These are phyloP conservation scores for Papilio aristodemus DNA, from an alignment of 1,140 invertebrate species.

Conservation along the genomic window DNA sequence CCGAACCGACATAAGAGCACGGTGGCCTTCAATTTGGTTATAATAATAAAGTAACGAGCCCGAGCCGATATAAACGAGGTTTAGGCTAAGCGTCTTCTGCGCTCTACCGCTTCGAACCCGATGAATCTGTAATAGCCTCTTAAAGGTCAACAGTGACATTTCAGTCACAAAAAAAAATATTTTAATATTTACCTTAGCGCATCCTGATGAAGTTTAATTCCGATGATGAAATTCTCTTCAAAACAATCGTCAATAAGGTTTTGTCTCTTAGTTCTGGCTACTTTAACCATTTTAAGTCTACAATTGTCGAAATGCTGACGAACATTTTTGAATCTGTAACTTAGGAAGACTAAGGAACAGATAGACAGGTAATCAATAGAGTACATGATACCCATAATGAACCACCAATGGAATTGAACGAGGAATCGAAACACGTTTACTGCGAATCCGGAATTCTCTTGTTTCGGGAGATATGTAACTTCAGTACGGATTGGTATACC, in stretches of 20 bases:
- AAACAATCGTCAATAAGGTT: conserved; percentile 37
- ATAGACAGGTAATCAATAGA: conserved; percentile 44
- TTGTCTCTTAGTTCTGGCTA: conserved; percentile 23
- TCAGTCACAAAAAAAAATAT: neutral
- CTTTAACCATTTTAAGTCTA: conserved; percentile 34
- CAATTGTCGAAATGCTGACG: conserved; percentile 45
- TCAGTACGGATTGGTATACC: conserved; percentile 53
- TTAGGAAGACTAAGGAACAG: conserved; percentile 43
- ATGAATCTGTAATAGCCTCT: too few species aligned
- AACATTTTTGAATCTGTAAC: conserved; percentile 49
- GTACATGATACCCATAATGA: conserved; percentile 47
- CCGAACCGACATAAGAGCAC: too few species aligned
- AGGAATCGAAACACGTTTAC: conserved; percentile 46
- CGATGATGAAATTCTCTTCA: conserved; percentile 44
- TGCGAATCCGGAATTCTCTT: conserved; percentile 39
- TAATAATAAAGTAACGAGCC: too few species aligned
- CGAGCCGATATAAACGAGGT: too few species aligned
- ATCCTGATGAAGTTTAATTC: conserved; percentile 51
- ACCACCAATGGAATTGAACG: conserved; percentile 51
- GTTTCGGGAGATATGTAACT: conserved; percentile 45
- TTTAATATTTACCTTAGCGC: conserved; percentile 42
- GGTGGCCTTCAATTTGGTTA: too few species aligned
- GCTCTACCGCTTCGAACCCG: too few species aligned
- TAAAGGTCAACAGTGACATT: too few species aligned
- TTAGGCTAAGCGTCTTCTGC: too few species aligned